Evolutionary conservation across 2,888 invertebrate species (phyloP), one percentile per base, ranked within the genome.

Genomic region (Ormyrus rosae): DNA sequence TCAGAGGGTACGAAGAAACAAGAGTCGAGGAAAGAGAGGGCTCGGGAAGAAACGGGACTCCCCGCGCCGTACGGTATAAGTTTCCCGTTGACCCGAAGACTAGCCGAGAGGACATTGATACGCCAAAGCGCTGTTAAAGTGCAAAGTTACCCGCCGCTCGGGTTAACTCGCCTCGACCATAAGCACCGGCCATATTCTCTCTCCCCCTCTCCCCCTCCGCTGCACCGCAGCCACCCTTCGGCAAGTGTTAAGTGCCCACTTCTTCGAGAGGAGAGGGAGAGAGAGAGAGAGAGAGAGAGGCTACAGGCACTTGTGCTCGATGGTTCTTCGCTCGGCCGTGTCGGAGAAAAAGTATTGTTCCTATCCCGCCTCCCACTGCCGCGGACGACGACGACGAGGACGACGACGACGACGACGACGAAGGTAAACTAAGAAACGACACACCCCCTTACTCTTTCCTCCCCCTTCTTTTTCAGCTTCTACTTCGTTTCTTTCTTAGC

Each of bases 181-280:
- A 78, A 81, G 70, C 71, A 75, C 61, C 64, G 64, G 55, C 50
- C 46, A 55, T 76, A 67, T 63, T 76, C 67, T 65, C 64, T 11
- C 34, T 8, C 56, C 4, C 60, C 51, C 5, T 60, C 5, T 60
- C 48, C 13, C 13, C 45, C 61, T 11, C 6, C 13, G 34, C 11
- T 11, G n/a, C 19, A 61, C 56, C 67, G 51, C 51, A 46, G 9
- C 48, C 55, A 19, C 60, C 50, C 58, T 63, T 58, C 55, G 68
- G 64, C 70, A 73, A 74, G 76, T 71, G 80, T 81, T 80, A 78
- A 80, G 80, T 80, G 74, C 63, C 78, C 67, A 78, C 70, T 74
- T 78, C 72, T 70, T 55, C 61, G 58, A 53, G 34, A 34, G 34
- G 34, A 34, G 34, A 3, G 34, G 34, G 19, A 19, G 19, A 19